Evolutionary conservation across 2,888 invertebrate species (phyloP).

Genomic region (Pterostichus niger): DNA sequence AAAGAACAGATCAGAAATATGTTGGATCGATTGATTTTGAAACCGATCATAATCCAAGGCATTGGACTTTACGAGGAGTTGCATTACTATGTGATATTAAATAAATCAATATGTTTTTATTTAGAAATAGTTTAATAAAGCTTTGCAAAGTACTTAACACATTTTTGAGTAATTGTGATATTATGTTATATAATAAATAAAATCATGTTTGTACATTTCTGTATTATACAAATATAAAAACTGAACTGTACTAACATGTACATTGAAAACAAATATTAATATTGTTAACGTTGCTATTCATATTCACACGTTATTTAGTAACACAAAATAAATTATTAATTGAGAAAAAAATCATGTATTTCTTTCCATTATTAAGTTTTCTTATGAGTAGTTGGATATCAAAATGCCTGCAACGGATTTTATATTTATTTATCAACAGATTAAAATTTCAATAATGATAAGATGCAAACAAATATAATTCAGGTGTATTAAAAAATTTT

Average conservation of each 20-base stretch:
- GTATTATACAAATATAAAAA: conserved; percentile 1
- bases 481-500: no score
- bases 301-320: conserved; percentile 17
- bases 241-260: neutral
- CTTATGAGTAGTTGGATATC: neutral
- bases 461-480: no score
- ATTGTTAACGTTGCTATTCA: neutral
- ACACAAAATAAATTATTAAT: conserved; percentile 26
- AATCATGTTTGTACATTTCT: neutral
- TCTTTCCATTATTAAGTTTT: neutral
- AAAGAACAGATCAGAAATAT: conserved; percentile 96
- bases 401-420: neutral
- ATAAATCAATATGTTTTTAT: conserved; percentile 77
- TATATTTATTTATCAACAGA: no score
- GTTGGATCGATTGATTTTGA: conserved; percentile 97
- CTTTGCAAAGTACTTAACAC: conserved; percentile 45
- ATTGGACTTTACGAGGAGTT: conserved; percentile 98
- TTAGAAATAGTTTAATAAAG: conserved; percentile 53
- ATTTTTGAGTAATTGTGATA: conserved; percentile 5
- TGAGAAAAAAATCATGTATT: neutral
- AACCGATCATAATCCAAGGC: conserved; percentile 93
- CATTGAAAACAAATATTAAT: conserved; percentile 1
- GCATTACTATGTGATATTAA: conserved; percentile 97
- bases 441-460: no score
- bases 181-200: conserved; percentile 29